Evolutionary conservation across 2,797 vertebrate genomes (phyloP), one percentile per base, ranked within the genome.

Genomic region (Todus mexicanus): DNA sequence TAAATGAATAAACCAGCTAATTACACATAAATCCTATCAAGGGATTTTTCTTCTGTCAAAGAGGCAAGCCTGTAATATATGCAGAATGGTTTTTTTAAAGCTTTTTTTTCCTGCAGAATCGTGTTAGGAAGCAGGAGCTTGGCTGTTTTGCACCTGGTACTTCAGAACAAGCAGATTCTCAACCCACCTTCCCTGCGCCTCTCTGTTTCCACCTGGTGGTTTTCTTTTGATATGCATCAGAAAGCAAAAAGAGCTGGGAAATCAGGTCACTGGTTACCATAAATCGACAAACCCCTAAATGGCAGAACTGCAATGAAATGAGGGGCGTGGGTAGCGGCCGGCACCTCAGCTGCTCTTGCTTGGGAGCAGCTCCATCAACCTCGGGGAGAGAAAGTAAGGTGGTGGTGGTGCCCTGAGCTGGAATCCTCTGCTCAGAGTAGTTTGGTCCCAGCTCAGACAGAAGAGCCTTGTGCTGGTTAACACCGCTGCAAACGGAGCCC

Each of bases 1-100:
- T 94, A 87, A 95, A 96, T 70, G 89, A 95, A 87, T 95, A 84
- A 95, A 96, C 73, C 73, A 90, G 90, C 87, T 96, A 94, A 96
- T 96, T 95, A 75, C 78, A 72, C 86, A 42, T 69, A 89, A 96
- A 95, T 95, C 94, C 94, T 93, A 87, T 87, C 92, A 87, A 78
- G 94, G 87, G 90, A 89, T 94, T 94, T 96, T 89, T 84, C 56
- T 17, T 54, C 60, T 72, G 47, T 84, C 75, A 2, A 27, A 72
- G 90, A 66, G 66, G 90, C 57, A 57, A 45, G 82, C 63, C 35
- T 70, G 31, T 56, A 59, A 7, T 38, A 5, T 2, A 63, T 72
- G 70, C 79, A 73, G 40, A 33, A 31, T 2, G 47, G 17, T 50
- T 87, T 50, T 87, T 54, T 18, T 69, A 48, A 79, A 43, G 88